Percentiles rank a stretch among this genome's conserved stretches.
phyloP scores from a whole-genome alignment of 2,797 vertebrate species.

The Melanotaenia maccullochi region DNA sequence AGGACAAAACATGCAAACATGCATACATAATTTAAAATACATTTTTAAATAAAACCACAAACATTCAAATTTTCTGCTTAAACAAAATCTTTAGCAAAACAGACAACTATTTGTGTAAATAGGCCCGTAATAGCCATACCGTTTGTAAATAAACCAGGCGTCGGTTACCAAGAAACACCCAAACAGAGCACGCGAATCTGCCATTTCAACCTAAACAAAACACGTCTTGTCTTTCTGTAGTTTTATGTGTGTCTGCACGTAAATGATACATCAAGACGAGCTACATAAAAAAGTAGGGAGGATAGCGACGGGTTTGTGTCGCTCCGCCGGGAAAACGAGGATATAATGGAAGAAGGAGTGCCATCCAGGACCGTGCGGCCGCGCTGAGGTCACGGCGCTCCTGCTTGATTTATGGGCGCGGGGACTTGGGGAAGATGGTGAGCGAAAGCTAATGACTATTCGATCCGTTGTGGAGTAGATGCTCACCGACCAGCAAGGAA shows the following conservation, averaged over 20 bases:
- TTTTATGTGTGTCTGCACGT: slow-evolving; percentile 40
- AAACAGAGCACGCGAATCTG: slow-evolving; percentile 46
- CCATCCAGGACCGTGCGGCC: slow-evolving; percentile 78
- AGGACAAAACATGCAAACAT: slow-evolving; percentile 16
- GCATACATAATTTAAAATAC: not conserved
- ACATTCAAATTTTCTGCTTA: not conserved
- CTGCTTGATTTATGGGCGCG: slow-evolving; percentile 87
- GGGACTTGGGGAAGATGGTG: slow-evolving; percentile 80
- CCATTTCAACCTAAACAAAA: slow-evolving; percentile 53
- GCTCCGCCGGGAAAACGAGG: slow-evolving; percentile 78
- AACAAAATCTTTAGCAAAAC: slow-evolving; percentile 1
- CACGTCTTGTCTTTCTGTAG: slow-evolving; percentile 49
- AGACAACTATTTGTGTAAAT: slow-evolving; percentile 25
- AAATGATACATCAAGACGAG: slow-evolving; percentile 78
- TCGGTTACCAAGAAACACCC: slow-evolving; percentile 22
- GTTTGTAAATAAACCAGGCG: slow-evolving; percentile 66
- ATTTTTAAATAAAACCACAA: not conserved
- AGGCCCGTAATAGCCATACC: slow-evolving; percentile 20
- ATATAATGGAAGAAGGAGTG: slow-evolving; percentile 86
- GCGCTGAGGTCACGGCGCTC: slow-evolving; percentile 84
- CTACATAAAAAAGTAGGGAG: slow-evolving; percentile 58
- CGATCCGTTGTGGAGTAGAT: slow-evolving; percentile 79
- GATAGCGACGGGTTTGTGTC: slow-evolving; percentile 71
- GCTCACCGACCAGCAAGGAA: slow-evolving; percentile 59
- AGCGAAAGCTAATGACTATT: slow-evolving; percentile 84